Evolutionary conservation across 2,888 invertebrate species (phyloP).

Genomic region (Cantharis nigra): DNA sequence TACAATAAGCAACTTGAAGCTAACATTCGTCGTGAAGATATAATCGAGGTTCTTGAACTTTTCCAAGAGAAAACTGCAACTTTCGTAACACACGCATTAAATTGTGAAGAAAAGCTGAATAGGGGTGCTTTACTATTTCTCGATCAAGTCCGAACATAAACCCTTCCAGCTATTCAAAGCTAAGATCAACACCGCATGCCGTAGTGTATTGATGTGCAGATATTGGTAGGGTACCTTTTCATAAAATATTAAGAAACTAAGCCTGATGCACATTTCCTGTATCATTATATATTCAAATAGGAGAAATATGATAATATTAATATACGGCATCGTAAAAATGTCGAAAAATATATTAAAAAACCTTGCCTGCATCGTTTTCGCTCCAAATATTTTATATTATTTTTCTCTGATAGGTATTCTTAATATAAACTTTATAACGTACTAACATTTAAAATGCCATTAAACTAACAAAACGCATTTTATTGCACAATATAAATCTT

Average conservation of each 20-base stretch:
- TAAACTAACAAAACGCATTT: background rate
- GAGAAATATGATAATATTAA: conserved; percentile 45
- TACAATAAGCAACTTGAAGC: background rate
- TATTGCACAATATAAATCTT: background rate
- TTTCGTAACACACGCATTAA: conserved; percentile 21
- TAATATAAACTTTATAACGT: background rate
- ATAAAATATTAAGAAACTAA: conserved; percentile 34
- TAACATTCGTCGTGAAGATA: background rate
- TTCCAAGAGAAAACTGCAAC: conserved; percentile 16
- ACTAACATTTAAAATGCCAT: background rate
- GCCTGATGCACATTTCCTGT: conserved; percentile 38
- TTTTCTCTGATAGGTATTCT: background rate
- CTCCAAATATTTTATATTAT: background rate
- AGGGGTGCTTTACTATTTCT: conserved; percentile 26
- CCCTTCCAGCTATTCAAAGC: conserved; percentile 22
- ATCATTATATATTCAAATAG: conserved; percentile 41
- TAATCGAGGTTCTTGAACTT: background rate
- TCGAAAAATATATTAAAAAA: conserved; percentile 29
- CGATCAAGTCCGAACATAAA: conserved; percentile 31
- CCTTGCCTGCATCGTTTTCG: background rate
- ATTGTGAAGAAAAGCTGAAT: conserved; percentile 27
- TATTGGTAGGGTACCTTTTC: conserved; percentile 24
- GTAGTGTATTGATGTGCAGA: conserved; percentile 29
- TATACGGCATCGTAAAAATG: conserved; percentile 44
- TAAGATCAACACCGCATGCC: conserved; percentile 27